A percentile compares a stretch with the other conserved stretches of the same genome.
phyloP scores from a whole-genome alignment of 2,797 vertebrate genomes.

The Anolis apletophallus region DNA sequence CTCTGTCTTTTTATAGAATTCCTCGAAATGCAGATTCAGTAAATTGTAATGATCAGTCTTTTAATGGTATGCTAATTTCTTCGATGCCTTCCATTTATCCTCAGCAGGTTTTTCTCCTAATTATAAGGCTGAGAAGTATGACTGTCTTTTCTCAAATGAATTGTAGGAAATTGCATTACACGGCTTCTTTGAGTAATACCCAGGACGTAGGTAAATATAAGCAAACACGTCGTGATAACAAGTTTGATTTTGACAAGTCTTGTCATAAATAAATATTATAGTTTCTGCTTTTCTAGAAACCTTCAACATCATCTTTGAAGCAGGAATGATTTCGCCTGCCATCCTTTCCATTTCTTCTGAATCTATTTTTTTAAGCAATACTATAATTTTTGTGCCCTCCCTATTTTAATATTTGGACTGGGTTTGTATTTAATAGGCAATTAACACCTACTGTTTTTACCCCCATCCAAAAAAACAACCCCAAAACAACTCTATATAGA shows the following conservation, averaged over 20 bases:
- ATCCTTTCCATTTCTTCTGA: no score
- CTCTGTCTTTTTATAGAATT: constrained; percentile 54
- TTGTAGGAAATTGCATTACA: constrained; percentile 65
- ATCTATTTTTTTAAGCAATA: no score
- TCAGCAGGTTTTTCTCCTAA: constrained; percentile 65
- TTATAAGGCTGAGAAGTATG: constrained; percentile 69
- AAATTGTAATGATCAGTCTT: constrained; percentile 71
- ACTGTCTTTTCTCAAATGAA: constrained; percentile 73
- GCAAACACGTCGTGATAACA: constrained; percentile 58
- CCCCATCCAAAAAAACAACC: no score
- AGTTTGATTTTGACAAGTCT: constrained; percentile 56
- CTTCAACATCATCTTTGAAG: not conserved
- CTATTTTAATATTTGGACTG: no score
- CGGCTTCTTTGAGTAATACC: constrained; percentile 61
- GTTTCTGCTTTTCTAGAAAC: constrained; percentile 35
- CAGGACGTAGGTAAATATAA: constrained; percentile 67
- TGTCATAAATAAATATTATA: constrained; percentile 35
- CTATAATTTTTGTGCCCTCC: no score
- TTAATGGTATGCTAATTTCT: constrained; percentile 71
- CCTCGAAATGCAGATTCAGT: constrained; percentile 68
- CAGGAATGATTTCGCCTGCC: no score
- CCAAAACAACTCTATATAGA: no score
- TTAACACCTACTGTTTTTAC: no score
- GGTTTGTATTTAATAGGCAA: no score
- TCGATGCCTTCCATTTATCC: constrained; percentile 70